Conservation (phyloP, 2,888 invertebrate genomes). For the Leptinotarsa haldemani region DNA sequence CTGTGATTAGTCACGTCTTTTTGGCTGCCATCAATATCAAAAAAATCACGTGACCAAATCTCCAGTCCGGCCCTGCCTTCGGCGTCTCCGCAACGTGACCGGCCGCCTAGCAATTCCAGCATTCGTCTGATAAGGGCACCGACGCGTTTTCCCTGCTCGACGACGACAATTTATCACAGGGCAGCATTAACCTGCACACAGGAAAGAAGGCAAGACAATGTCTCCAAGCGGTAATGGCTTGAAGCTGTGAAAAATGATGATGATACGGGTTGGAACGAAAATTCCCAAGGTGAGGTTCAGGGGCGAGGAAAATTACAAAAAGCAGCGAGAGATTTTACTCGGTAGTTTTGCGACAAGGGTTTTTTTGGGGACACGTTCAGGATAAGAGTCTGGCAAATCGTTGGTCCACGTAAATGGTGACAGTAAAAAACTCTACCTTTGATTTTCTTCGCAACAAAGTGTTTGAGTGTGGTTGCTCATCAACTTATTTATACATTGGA, state of each 20-base stretch:
- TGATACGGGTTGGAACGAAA: conserved; percentile 63
- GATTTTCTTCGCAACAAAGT: too few species aligned
- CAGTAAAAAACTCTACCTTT: too few species aligned
- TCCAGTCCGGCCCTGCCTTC: neutral
- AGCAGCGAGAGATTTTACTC: neutral
- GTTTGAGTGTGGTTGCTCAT: too few species aligned
- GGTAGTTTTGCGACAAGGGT: neutral
- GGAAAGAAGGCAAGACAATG: conserved; percentile 61
- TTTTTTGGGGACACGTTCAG: too few species aligned
- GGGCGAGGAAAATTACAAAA: conserved; percentile 45
- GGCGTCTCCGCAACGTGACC: conserved; percentile 32
- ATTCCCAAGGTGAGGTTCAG: conserved; percentile 49
- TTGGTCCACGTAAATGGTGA: too few species aligned
- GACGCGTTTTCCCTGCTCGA: conserved; percentile 47
- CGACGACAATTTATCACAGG: conserved; percentile 65
- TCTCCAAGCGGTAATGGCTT: conserved; percentile 65
- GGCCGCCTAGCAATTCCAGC: conserved; percentile 57
- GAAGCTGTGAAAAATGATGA: conserved; percentile 66
- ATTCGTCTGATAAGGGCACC: conserved; percentile 61
- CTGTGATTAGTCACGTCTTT: too few species aligned
- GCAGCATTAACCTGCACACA: conserved; percentile 63
- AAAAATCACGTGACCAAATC: conserved; percentile 3
- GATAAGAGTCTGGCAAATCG: too few species aligned
- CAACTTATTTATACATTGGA: too few species aligned
- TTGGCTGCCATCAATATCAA: too few species aligned